phyloP scores from a whole-genome alignment of 2,113 vertebrate species.

The Misgurnus mizolepis region DNA sequence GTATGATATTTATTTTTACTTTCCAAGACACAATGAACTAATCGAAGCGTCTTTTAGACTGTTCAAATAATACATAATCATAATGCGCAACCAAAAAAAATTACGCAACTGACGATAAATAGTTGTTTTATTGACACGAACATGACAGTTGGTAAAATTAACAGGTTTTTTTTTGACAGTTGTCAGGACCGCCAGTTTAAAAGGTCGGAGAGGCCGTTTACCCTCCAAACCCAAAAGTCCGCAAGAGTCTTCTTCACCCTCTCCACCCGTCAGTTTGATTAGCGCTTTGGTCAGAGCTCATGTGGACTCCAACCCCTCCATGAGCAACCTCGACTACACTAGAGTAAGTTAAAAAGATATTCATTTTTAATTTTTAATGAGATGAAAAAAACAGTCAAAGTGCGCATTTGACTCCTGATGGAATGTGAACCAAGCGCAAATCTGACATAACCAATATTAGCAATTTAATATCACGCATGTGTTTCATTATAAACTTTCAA shows the following conservation, averaged over 20 bases:
- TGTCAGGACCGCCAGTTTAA: constrained; percentile 96
- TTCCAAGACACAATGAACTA: neutral
- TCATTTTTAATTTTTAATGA: neutral
- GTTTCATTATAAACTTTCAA: constrained; percentile 61
- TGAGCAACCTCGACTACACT: constrained; percentile 97
- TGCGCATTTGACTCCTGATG: neutral
- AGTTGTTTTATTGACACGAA: neutral
- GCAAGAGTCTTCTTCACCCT: constrained; percentile 94
- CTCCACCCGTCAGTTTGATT: constrained; percentile 96
- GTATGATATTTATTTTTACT: constrained; percentile 67
- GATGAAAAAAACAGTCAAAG: neutral
- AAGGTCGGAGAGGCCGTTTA: constrained; percentile 94
- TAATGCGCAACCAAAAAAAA: neutral
- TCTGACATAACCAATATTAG: constrained; percentile 28
- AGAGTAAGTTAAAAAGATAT: constrained; percentile 81
- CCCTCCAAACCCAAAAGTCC: constrained; percentile 99
- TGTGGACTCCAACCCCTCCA: constrained; percentile 98
- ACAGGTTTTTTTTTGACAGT: constrained; percentile 68
- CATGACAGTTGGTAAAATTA: too few species aligned
- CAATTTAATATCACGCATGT: constrained; percentile 54
- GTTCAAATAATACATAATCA: neutral
- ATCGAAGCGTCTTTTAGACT: neutral
- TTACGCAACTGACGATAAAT: neutral
- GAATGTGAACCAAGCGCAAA: neutral
- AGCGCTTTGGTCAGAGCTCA: constrained; percentile 96